phyloP scores from a whole-genome alignment of 2,888 invertebrate genomes.

The Campopleginae sp. region DNA sequence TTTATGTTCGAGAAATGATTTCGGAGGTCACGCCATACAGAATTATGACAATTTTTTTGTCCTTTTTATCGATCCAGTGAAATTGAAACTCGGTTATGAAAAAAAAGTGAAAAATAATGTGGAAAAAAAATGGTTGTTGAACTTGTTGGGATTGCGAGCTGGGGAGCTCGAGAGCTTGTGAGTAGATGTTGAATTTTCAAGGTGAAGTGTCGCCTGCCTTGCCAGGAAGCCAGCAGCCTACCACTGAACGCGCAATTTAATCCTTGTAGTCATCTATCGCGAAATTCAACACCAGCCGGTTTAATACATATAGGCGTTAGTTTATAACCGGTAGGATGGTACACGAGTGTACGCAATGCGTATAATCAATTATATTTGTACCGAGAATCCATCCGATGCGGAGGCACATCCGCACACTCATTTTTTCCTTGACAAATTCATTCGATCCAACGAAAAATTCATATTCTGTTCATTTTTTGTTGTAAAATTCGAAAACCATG shows the following conservation, averaged over 20 bases:
- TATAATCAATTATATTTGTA: constrained; percentile 64
- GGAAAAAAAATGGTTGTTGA: background rate
- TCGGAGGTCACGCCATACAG: background rate
- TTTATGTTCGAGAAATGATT: background rate
- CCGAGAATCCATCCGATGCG: constrained; percentile 8
- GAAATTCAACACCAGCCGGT: constrained; percentile 61
- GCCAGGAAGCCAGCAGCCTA: constrained; percentile 47
- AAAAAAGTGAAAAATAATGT: background rate
- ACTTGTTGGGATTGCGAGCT: constrained; percentile 14
- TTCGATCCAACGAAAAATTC: no score
- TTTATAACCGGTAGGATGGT: constrained; percentile 27
- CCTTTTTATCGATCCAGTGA: background rate
- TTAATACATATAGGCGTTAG: constrained; percentile 48
- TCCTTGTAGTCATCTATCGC: constrained; percentile 59
- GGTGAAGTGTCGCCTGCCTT: constrained; percentile 51
- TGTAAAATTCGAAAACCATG: no score
- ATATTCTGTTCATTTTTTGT: no score
- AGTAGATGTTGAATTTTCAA: constrained; percentile 53
- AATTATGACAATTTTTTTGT: background rate
- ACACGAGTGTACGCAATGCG: constrained; percentile 52
- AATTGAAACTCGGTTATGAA: background rate
- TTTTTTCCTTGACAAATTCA: background rate
- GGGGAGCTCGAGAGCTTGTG: background rate
- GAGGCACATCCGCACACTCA: background rate
- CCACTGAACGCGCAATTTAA: constrained; percentile 56